Conservation (phyloP, 2,888 invertebrate genomes). For the Eristalis tenax region DNA sequence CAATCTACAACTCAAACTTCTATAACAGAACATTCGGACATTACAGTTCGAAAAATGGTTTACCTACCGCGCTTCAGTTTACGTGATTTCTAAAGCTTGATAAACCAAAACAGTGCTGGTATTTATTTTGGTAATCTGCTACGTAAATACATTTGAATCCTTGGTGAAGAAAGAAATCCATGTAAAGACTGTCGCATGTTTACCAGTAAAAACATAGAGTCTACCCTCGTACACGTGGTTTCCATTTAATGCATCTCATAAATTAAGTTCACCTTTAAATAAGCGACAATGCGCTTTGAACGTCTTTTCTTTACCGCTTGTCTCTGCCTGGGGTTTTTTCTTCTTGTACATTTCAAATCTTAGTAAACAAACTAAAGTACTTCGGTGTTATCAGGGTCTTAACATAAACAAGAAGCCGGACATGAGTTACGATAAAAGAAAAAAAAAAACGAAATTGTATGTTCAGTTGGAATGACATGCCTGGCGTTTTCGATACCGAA, state of each 20-base stretch:
- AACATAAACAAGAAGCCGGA: conserved; percentile 30
- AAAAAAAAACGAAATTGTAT: neutral
- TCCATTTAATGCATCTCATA: neutral
- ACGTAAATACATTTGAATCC: too few relatives aligned
- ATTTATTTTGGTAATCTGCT: too few relatives aligned
- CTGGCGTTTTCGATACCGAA: neutral
- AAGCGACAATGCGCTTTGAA: neutral
- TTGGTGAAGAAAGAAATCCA: too few relatives aligned
- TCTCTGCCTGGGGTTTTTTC: too few relatives aligned
- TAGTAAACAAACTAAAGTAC: conserved; percentile 17
- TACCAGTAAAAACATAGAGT: neutral
- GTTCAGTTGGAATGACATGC: neutral
- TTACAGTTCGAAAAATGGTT: too few relatives aligned
- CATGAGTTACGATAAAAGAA: neutral
- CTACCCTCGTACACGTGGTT: neutral
- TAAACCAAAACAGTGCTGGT: too few relatives aligned
- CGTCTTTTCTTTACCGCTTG: too few relatives aligned
- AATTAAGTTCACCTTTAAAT: neutral
- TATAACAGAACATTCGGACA: too few relatives aligned
- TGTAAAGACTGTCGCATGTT: neutral
- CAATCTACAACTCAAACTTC: too few relatives aligned
- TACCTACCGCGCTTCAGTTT: too few relatives aligned
- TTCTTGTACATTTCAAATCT: neutral
- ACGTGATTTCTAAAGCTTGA: too few relatives aligned
- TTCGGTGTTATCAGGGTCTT: conserved; percentile 15